Conservation (phyloP, 1,140 invertebrate genomes). For the Acyrthosiphon pisum region DNA sequence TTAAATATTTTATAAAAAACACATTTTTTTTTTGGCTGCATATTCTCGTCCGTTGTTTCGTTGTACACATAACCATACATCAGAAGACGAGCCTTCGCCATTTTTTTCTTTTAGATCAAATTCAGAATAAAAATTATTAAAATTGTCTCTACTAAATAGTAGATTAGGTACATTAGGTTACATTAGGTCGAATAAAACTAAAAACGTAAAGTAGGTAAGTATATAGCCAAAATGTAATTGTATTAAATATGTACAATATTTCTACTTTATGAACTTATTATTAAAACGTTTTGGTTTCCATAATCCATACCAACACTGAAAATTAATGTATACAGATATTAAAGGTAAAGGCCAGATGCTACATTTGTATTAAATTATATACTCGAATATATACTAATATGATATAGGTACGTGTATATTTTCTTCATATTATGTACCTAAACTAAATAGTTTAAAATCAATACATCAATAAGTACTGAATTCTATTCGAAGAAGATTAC, state of each 20-base stretch:
- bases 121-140: not conserved
- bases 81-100: constrained; percentile 74
- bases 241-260: not conserved
- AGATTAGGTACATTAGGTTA: not conserved
- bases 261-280: not conserved
- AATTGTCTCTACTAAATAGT: no score
- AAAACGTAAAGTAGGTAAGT: not conserved
- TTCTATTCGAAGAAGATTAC: not conserved
- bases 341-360: not conserved
- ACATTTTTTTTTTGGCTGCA: constrained; percentile 73
- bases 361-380: not conserved
- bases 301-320: not conserved
- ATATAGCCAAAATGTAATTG: not conserved
- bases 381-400: no score
- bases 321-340: not conserved
- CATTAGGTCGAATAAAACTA: not conserved
- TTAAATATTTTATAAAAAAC: not conserved
- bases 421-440: no score
- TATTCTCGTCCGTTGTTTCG: constrained; percentile 66
- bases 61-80: constrained; percentile 73
- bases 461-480: not conserved
- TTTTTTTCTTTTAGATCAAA: constrained; percentile 64
- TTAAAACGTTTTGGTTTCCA: not conserved
- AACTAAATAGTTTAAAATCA: no score
- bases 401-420: no score